Evolutionary conservation across 53 echinoderm and acorn worm species (phyloP).

Genomic region (Astropecten irregularis): DNA sequence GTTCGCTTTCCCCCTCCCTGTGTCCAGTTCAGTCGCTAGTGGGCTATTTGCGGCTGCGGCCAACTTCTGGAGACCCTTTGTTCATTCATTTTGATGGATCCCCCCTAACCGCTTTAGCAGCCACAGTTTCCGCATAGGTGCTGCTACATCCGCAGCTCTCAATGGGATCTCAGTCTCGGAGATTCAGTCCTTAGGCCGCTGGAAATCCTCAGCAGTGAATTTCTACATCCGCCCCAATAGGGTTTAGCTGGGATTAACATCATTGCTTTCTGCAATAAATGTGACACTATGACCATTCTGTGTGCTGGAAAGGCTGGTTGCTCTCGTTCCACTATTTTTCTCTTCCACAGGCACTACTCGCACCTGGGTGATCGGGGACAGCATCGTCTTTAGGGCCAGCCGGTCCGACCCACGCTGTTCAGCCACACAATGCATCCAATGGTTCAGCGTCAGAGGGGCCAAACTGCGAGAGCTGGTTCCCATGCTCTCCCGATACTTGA

Average conservation of each 20-base stretch:
- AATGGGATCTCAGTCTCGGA: not conserved
- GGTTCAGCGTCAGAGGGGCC: not conserved
- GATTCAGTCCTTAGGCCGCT: not conserved
- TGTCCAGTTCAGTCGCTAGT: not conserved
- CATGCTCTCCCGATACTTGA: not conserved
- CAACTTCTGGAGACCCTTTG: not conserved
- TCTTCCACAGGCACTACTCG: not conserved
- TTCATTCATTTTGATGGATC: slow-evolving; percentile 4
- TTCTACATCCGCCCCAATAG: not conserved
- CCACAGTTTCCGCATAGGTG: slow-evolving; percentile 2
- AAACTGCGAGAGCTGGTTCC: not conserved
- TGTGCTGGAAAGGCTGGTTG: not conserved
- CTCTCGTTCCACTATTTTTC: not conserved
- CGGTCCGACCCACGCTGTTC: not conserved
- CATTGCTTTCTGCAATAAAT: not conserved
- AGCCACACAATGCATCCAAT: not conserved
- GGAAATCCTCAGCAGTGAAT: not conserved
- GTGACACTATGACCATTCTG: not conserved
- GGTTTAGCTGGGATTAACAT: not conserved
- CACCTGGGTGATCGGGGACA: not conserved
- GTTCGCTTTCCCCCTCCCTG: not conserved
- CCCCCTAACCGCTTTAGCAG: not conserved
- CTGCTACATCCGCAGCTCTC: slow-evolving; percentile 6
- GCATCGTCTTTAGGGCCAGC: not conserved
- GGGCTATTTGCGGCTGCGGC: not conserved